Base-by-base conservation (phyloP, 2,888 invertebrate genomes). In the Acronicta leporina region DNA sequence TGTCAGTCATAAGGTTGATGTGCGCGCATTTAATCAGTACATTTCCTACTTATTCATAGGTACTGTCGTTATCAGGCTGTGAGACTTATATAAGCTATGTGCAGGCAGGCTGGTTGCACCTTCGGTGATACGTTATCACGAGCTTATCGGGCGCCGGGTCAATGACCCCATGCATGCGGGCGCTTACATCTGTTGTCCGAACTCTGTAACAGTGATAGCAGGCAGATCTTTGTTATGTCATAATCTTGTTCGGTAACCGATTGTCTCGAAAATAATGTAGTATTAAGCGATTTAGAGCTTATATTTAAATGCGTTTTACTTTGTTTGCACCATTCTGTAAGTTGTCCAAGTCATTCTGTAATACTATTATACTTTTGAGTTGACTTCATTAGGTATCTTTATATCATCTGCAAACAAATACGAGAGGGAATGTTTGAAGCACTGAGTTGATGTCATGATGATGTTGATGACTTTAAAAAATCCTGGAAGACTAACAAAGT, bases 81-180 rank as follows among this genome's bases (percentile, higher is more conserved):
- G 47, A 20, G 50, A 42, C 48, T 48, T 35, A 71, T 47, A 61
- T 74, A 71, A 47, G 63, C 57, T 58, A 44, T 53, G 53, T 52
- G 62, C 51, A 54, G 73, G 51, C 20, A 49, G 60, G 48, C 65
- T 61, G 60, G 68, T 57, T 66, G 72, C 72, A 77, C 79, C 70
- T 77, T 66, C 42, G 35, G 43, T 61, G 68, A 62, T 68, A 77
- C n/a, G 67, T 56, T 71, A 75, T 75, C 80, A 67, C 15, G 60
- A 42, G 63, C 53, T 78, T 78, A 78, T 79, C 78, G 70, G 54
- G 43, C 59, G 46, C 35, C 25, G 58, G 68, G 69, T 61, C 65
- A 30, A 45, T 59, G 63, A 65, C 73, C 73, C 43, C 49, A 45
- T 47, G 53, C 63, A 75, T 79, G 66, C 77, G 79, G 77, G 77